A percentile compares a stretch with the other conserved stretches of the same genome.
These are phyloP conservation scores for Brachionus calyciflorus DNA, from an alignment of 1,140 invertebrate genomes.

Conservation along the genomic window DNA sequence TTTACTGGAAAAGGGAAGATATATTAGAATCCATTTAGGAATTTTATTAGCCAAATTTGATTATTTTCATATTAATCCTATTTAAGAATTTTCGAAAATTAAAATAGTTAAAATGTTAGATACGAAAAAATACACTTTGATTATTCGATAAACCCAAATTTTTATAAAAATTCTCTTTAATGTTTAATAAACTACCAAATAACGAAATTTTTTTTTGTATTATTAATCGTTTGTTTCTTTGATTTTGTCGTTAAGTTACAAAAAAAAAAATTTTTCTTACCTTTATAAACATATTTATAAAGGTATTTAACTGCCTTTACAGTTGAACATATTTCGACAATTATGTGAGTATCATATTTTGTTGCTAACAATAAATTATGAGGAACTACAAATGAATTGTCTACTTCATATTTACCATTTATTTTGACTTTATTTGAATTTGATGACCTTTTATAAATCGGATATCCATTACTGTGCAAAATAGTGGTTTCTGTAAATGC, in stretches of 20 bases:
- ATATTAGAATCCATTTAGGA: too few species aligned
- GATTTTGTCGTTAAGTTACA: background rate
- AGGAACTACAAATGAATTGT: conserved; percentile 24
- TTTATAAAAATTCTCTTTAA: too few species aligned
- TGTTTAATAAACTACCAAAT: too few species aligned
- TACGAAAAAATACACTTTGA: too few species aligned
- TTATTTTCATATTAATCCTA: too few species aligned
- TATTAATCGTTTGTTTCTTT: too few species aligned
- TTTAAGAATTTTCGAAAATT: too few species aligned
- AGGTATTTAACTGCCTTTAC: conserved; percentile 51
- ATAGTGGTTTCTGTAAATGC: conserved; percentile 36
- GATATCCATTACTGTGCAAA: conserved; percentile 48
- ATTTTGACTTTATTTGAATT: background rate
- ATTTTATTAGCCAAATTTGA: too few species aligned
- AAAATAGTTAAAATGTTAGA: too few species aligned
- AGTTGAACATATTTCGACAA: conserved; percentile 49
- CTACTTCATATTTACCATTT: background rate
- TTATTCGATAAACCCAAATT: too few species aligned
- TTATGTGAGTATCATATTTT: conserved; percentile 48
- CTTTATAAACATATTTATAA: conserved; percentile 57
- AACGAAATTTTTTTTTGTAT: too few species aligned
- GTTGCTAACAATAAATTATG: conserved; percentile 46
- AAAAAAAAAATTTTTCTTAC: conserved; percentile 49
- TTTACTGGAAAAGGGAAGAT: too few species aligned
- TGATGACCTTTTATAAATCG: conserved; percentile 17